phyloP scores from a whole-genome alignment of 2,113 vertebrate species.

The Spilogale gracilis region DNA sequence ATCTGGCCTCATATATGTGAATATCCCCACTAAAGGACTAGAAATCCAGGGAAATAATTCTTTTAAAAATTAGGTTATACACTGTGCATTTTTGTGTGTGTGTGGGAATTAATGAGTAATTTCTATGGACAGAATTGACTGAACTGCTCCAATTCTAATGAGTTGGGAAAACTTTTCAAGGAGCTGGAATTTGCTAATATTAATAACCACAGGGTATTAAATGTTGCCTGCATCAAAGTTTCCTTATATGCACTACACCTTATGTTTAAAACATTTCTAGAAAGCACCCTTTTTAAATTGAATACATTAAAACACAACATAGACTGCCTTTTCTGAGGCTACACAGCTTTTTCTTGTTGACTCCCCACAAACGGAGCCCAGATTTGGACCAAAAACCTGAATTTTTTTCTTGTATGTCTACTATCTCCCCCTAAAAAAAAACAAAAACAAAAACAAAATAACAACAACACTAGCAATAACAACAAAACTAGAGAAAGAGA shows the following conservation, averaged over 20 bases:
- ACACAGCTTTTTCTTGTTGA: not conserved
- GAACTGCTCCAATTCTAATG: not conserved
- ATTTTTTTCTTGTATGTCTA: not conserved
- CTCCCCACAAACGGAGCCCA: not conserved
- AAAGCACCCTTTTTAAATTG: not conserved
- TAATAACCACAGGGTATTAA: not conserved
- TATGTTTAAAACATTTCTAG: not conserved
- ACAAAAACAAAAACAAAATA: not conserved
- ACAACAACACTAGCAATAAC: not conserved
- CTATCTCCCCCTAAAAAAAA: not conserved
- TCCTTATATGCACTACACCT: not conserved
- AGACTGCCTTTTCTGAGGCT: not conserved
- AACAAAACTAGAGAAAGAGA: not conserved
- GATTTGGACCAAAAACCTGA: not conserved
- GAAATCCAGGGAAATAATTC: not conserved
- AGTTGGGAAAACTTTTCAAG: not conserved
- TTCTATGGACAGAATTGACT: not conserved
- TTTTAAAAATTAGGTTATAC: not conserved
- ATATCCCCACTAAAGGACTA: not conserved
- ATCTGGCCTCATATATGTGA: not conserved
- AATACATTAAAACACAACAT: not conserved
- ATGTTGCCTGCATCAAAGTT: not conserved
- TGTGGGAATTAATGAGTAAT: not conserved
- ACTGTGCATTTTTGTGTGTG: not conserved
- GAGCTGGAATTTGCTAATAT: not conserved